phyloP scores from a whole-genome alignment of 2,113 vertebrate species.

The Pipa parva region DNA sequence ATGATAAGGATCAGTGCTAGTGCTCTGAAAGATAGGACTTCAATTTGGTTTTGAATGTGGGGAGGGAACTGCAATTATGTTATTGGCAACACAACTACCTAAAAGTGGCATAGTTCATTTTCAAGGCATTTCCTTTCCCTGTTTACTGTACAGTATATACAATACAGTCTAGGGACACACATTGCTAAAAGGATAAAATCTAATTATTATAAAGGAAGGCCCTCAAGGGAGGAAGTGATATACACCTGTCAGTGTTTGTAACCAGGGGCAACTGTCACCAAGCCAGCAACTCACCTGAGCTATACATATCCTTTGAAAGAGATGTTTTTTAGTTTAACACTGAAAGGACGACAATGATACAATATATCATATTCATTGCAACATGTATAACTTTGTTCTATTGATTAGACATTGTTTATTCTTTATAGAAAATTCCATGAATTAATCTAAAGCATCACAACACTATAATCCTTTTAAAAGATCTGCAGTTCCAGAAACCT shows the following conservation, averaged over 20 bases:
- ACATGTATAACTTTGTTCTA: neutral
- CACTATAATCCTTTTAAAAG: neutral
- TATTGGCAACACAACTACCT: too few species aligned
- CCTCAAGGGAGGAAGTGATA: neutral
- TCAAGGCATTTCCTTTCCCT: too few species aligned
- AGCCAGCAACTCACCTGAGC: conserved; percentile 15
- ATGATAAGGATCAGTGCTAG: too few species aligned
- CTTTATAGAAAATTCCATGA: neutral
- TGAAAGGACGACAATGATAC: neutral
- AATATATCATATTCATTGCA: neutral
- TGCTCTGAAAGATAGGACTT: too few species aligned
- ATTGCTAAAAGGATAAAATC: neutral
- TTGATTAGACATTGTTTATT: neutral
- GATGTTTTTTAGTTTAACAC: neutral
- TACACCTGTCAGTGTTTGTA: conserved; percentile 8
- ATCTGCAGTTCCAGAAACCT: neutral
- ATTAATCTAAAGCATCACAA: neutral
- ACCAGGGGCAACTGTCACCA: conserved; percentile 24
- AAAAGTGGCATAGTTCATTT: too few species aligned
- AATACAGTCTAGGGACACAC: too few species aligned
- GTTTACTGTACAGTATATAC: too few species aligned
- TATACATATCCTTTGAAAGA: conserved; percentile 2
- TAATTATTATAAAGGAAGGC: neutral
- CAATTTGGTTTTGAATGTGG: too few species aligned
- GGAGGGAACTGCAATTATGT: too few species aligned